A percentile compares a stretch with the other conserved stretches of the same genome.
phyloP scores from a whole-genome alignment of 2,113 vertebrate genomes.

The Barnardius zonarius region DNA sequence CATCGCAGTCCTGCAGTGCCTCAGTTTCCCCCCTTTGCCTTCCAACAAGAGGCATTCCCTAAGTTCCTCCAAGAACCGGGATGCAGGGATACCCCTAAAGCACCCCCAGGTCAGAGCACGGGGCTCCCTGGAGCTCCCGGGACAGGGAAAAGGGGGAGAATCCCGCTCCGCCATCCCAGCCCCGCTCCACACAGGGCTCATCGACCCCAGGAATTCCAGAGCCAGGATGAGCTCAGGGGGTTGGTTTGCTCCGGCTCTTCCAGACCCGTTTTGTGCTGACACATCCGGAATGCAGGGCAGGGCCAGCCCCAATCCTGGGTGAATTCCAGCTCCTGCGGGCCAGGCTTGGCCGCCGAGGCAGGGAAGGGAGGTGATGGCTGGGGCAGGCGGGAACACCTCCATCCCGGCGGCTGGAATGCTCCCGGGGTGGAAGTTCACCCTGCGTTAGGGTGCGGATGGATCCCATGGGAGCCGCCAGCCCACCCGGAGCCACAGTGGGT shows the following conservation, averaged over 20 bases:
- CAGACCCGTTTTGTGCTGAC: not conserved
- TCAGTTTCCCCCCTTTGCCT: not conserved
- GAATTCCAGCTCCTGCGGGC: not conserved
- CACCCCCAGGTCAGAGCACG: not conserved
- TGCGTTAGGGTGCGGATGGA: not conserved
- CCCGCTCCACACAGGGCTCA: not conserved
- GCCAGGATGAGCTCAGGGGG: not conserved
- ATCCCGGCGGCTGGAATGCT: not conserved
- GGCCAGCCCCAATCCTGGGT: not conserved
- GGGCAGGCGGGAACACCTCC: not conserved
- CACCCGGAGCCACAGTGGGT: not conserved
- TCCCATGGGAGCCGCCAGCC: not conserved
- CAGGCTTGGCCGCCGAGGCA: not conserved
- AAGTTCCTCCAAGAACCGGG: accelerated
- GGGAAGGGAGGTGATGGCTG: not conserved
- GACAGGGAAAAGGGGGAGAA: not conserved
- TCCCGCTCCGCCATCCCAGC: not conserved
- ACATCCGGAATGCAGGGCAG: not conserved
- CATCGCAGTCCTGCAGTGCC: not conserved
- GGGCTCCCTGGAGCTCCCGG: not conserved
- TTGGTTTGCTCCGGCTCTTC: not conserved
- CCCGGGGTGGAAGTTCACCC: not conserved
- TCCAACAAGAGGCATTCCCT: not conserved
- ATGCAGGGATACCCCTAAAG: not conserved
- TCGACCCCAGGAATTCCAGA: not conserved